These are phyloP conservation scores for Buathra laborator DNA, from an alignment of 2,888 invertebrate genomes.

Conservation along the genomic window DNA sequence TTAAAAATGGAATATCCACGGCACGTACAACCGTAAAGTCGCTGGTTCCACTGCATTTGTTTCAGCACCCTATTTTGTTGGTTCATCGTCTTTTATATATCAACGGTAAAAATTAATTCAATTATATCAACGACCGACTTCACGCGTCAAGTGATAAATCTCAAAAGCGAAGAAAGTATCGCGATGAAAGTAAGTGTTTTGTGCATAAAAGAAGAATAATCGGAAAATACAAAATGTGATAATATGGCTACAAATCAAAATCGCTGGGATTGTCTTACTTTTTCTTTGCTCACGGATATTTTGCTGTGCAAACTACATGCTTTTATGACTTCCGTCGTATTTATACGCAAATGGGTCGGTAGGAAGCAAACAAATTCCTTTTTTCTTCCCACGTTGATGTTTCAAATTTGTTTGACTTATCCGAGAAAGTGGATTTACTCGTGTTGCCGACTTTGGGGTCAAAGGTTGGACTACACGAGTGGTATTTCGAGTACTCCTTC, in stretches of 20 bases:
- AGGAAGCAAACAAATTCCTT: background rate
- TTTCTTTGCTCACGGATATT: background rate
- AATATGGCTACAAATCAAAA: background rate
- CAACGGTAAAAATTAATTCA: no score
- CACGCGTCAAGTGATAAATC: no score
- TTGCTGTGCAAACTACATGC: background rate
- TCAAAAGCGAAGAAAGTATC: no score
- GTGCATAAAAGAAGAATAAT: no score
- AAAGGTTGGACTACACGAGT: slow-evolving; percentile 22
- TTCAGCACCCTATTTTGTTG: no score
- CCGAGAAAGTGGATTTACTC: slow-evolving; percentile 7
- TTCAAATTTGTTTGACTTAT: slow-evolving; percentile 10
- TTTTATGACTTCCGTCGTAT: background rate
- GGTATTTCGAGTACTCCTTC: slow-evolving; percentile 16
- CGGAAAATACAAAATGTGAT: background rate
- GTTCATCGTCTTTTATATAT: no score
- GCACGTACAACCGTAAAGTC: slow-evolving; percentile 16
- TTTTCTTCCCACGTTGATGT: background rate
- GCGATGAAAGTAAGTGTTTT: no score
- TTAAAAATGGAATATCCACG: slow-evolving; percentile 19
- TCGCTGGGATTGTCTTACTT: background rate
- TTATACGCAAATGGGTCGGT: background rate
- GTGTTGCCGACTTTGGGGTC: slow-evolving; percentile 5
- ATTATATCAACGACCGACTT: no score
- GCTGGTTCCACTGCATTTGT: no score